Percentiles rank a stretch among this genome's conserved stretches.
These are phyloP conservation scores for Zapus hudsonius DNA, from an alignment of 2,113 vertebrate species.

Conservation along the genomic window DNA sequence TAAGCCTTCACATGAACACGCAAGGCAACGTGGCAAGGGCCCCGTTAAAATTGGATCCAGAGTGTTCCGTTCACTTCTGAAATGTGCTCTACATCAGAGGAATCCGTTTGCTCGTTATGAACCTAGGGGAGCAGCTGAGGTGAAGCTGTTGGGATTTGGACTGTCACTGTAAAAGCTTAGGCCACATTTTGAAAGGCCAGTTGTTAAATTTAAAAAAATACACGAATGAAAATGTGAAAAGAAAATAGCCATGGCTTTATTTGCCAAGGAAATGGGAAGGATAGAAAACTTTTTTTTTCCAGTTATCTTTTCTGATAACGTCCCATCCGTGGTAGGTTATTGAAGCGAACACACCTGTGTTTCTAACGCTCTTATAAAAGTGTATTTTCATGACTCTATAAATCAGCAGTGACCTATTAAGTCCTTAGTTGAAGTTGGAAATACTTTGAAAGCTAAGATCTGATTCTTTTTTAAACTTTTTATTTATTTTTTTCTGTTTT, in stretches of 20 bases:
- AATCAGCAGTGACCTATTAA: conserved; percentile 23
- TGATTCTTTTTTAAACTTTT: no score
- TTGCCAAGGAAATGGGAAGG: conserved; percentile 45
- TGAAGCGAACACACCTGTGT: conserved; percentile 15
- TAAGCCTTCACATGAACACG: neutral
- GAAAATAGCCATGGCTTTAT: conserved; percentile 47
- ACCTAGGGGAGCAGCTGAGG: neutral
- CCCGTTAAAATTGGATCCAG: neutral
- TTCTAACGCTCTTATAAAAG: conserved; percentile 47
- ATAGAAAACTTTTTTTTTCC: conserved; percentile 14
- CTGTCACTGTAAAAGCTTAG: conserved; percentile 42
- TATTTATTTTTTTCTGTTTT: no score
- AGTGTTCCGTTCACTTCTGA: neutral
- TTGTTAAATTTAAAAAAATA: conserved; percentile 34
- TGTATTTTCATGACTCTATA: conserved; percentile 40
- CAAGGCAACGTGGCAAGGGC: neutral
- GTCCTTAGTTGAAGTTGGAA: conserved; percentile 46
- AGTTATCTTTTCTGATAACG: conserved; percentile 32
- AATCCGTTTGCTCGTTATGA: neutral
- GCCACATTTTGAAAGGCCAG: conserved; percentile 40
- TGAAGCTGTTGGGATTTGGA: conserved; percentile 35
- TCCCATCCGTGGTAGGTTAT: neutral
- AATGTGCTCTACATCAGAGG: neutral
- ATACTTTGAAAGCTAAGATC: conserved; percentile 51
- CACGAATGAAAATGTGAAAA: conserved; percentile 60